Base-by-base conservation (phyloP, 2,797 vertebrate genomes). In the Mus caroli region DNA sequence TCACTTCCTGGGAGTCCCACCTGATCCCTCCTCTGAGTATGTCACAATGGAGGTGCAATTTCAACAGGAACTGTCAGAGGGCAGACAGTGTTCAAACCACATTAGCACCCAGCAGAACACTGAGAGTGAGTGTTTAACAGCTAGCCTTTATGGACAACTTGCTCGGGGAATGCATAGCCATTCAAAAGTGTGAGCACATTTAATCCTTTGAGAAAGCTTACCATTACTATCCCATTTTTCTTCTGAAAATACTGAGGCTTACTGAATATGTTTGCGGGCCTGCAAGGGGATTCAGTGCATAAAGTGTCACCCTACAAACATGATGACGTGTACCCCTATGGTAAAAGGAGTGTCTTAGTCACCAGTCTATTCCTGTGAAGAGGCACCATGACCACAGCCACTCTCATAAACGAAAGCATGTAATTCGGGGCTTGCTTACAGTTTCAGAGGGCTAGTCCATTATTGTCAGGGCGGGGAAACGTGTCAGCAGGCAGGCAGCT, bases 181-280 rank as follows among this genome's bases (percentile, higher is more conserved):
- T 31, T 52, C 24, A 1, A 2, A 22, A 69, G 46, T 28, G 22
- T 56, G 76, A 10, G 26, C 26, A 0, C 40, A 54, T 20, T 88
- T 90, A 40, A 96, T 64, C 46, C 52, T 96, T 60, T 54, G 28
- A 31, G 40, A 76, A 67, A 28, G 34, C 50, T 84, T 34, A 26
- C 50, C 62, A 46, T 71, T 43, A 46, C 62, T 34, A 87, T 37
- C 14, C 43, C n/a, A 60, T 82, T 94, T 94, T 86, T 40, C 46
- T 86, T 56, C 60, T 40, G 60, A 78, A 90, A 78, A 93, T 91
- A 88, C 34, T 15, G 64, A 94, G 50, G 52, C 71, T 90, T 90
- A 50, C 64, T 28, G 54, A 58, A 56, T 60, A 80, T 22, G 14
- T 22, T 22, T 19, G 28, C 73, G 52, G 15, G n/a, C 69, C 73